Evolutionary conservation across 2,113 vertebrate species (phyloP).

Genomic region (Dipodomys spectabilis): DNA sequence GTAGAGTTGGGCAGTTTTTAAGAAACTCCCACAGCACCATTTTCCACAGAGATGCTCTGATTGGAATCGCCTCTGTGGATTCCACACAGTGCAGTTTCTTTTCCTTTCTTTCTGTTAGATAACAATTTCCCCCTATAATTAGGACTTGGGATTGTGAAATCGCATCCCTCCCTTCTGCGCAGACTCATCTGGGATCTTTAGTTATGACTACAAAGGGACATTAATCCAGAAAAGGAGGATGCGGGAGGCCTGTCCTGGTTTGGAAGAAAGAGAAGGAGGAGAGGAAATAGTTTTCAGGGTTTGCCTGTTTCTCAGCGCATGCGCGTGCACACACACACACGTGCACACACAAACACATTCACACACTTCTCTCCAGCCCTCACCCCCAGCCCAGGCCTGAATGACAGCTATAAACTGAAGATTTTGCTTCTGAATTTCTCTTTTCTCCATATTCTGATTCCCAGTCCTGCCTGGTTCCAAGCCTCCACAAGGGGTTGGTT

Average conservation of each 20-base stretch:
- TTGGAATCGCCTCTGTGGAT: background rate
- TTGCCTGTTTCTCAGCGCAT: background rate
- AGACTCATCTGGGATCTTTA: conserved; percentile 55
- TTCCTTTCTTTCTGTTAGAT: conserved; percentile 46
- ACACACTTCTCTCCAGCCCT: background rate
- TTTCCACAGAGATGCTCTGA: conserved; percentile 42
- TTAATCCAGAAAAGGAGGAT: conserved; percentile 44
- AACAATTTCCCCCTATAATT: conserved; percentile 44
- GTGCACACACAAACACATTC: too few relatives aligned
- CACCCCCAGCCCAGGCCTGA: background rate
- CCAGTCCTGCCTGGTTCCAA: conserved; percentile 38
- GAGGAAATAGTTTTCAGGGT: conserved; percentile 36
- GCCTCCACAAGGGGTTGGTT: background rate
- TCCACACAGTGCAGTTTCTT: conserved; percentile 13
- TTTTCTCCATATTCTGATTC: conserved; percentile 35
- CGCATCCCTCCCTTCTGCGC: conserved; percentile 50
- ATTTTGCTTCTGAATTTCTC: conserved; percentile 39
- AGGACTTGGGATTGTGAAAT: conserved; percentile 71
- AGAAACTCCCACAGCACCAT: conserved; percentile 41
- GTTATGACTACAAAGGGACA: conserved; percentile 44
- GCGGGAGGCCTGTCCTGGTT: conserved; percentile 8
- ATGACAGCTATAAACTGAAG: background rate
- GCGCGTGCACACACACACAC: too few relatives aligned
- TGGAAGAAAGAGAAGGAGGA: background rate
- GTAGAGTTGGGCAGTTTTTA: conserved; percentile 10